These are phyloP conservation scores for Catamblyrhynchus diadema DNA, from an alignment of 2,797 vertebrate species.

Conservation along the genomic window DNA sequence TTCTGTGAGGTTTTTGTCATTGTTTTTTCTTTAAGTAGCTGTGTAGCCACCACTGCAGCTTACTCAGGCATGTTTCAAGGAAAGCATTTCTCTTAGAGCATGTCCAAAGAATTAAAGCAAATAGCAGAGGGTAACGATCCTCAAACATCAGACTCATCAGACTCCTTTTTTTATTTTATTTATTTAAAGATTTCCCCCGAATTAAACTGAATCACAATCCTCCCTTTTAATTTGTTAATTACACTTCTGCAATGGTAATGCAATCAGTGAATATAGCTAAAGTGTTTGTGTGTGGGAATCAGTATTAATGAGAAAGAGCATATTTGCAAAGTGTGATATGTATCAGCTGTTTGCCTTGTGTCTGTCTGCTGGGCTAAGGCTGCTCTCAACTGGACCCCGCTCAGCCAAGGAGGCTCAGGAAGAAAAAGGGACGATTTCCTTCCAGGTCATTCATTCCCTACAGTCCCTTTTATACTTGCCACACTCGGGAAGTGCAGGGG, in stretches of 20 bases:
- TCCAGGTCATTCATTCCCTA: neutral
- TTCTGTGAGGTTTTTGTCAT: neutral
- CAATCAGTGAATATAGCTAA: slow-evolving; percentile 57
- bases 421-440: neutral
- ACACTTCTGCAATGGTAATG: slow-evolving; percentile 70
- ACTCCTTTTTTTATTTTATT: neutral
- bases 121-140: neutral
- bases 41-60: neutral
- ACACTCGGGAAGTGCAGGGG: fast-evolving
- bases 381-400: neutral
- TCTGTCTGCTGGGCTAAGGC: neutral
- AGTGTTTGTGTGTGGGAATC: slow-evolving; percentile 54
- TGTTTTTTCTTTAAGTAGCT: neutral
- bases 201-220: slow-evolving; percentile 43
- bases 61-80: neutral
- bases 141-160: slow-evolving; percentile 15
- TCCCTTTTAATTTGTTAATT: slow-evolving; percentile 69
- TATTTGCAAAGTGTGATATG: neutral
- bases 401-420: neutral
- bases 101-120: neutral
- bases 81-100: neutral
- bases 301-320: slow-evolving; percentile 56
- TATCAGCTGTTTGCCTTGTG: neutral
- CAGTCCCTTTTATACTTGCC: neutral
- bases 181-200: slow-evolving; percentile 46